Conservation (phyloP, 37 sponge, comb jelly and placozoan genomes). For the Axinella damicornis region DNA sequence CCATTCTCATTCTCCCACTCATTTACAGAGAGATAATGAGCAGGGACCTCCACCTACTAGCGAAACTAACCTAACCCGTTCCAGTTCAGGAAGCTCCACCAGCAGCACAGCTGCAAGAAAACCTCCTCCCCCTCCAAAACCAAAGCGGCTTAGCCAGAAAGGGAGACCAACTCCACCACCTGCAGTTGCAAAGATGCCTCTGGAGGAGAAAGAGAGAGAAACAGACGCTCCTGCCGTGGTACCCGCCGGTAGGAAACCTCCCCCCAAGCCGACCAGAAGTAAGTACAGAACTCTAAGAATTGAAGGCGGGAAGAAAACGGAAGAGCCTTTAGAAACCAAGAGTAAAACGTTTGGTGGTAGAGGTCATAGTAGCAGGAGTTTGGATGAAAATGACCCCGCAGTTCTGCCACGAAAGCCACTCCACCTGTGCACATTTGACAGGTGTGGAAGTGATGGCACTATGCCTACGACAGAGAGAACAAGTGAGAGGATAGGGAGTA, state of each 20-base stretch:
- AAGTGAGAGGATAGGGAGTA: neutral
- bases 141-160: neutral
- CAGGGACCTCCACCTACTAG: too few relatives aligned
- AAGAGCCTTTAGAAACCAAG: neutral
- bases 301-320: too few relatives aligned
- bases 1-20: too few relatives aligned
- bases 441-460: too few relatives aligned
- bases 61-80: neutral
- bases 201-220: neutral
- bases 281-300: neutral
- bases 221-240: neutral
- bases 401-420: neutral
- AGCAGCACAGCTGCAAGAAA: neutral
- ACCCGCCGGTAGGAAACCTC: neutral
- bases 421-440: too few relatives aligned
- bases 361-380: neutral
- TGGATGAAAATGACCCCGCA: neutral
- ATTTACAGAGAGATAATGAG: too few relatives aligned
- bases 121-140: conserved; percentile 40
- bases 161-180: neutral
- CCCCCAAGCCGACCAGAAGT: conserved; percentile 5
- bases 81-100: neutral
- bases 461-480: too few relatives aligned
- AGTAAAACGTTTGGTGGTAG: too few relatives aligned
- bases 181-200: neutral